A percentile compares a stretch with the other conserved stretches of the same genome.
phyloP scores from a whole-genome alignment of 2,888 invertebrate species.

The Lasius fuliginosus region DNA sequence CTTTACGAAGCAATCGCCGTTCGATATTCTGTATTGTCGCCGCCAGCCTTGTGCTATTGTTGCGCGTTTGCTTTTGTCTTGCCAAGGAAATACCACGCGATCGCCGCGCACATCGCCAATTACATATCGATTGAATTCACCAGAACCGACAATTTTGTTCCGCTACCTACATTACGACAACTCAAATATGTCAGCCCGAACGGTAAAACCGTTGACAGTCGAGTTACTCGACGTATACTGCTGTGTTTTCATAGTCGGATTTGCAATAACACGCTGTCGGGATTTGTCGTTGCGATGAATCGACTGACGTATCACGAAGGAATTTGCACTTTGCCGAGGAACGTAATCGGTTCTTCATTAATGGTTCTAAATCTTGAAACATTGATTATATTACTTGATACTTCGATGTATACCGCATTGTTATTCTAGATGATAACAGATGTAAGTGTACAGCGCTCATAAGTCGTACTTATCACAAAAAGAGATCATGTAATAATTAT shows the following conservation, averaged over 20 bases:
- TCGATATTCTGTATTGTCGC: slow-evolving; percentile 56
- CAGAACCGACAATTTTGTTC: slow-evolving; percentile 56
- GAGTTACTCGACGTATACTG: slow-evolving; percentile 26
- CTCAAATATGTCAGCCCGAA: slow-evolving; percentile 52
- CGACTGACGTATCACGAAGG: slow-evolving; percentile 13
- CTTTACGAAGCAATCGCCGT: slow-evolving; percentile 51
- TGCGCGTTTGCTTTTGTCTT: slow-evolving; percentile 57
- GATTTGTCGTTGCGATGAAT: slow-evolving; percentile 19
- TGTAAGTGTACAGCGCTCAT: neutral
- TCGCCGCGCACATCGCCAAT: slow-evolving; percentile 56
- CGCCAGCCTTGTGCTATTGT: slow-evolving; percentile 51
- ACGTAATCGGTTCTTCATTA: slow-evolving; percentile 16
- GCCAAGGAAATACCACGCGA: slow-evolving; percentile 57
- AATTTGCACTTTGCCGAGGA: slow-evolving; percentile 20
- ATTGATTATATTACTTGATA: neutral
- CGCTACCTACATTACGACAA: slow-evolving; percentile 51
- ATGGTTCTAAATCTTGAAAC: slow-evolving; percentile 6
- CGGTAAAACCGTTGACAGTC: slow-evolving; percentile 52
- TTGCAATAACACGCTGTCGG: slow-evolving; percentile 43
- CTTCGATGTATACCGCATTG: neutral
- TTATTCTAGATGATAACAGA: neutral
- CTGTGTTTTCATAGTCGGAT: slow-evolving; percentile 44
- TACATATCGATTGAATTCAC: slow-evolving; percentile 57
- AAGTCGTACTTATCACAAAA: slow-evolving; percentile 9
- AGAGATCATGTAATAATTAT: slow-evolving; percentile 32